A percentile compares a stretch with the other conserved stretches of the same genome.
These are phyloP conservation scores for Grantiella picta DNA, from an alignment of 2,113 vertebrate species.

Conservation along the genomic window DNA sequence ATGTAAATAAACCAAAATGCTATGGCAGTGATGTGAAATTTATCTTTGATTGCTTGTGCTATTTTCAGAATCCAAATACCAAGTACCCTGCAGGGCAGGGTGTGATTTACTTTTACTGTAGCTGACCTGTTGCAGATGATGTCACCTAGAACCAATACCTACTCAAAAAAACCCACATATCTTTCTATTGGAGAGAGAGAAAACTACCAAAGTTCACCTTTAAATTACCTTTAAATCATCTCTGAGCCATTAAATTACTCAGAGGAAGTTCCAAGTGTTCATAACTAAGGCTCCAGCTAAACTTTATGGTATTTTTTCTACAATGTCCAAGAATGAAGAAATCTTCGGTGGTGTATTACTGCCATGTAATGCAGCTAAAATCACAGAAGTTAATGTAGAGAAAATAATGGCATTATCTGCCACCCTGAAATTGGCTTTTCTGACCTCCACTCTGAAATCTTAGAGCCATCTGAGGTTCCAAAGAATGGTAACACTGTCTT, in stretches of 20 bases:
- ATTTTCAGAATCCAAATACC: background rate
- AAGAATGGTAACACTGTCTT: background rate
- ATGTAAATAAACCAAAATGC: background rate
- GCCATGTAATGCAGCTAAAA: background rate
- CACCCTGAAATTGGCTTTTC: background rate
- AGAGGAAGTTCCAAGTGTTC: background rate
- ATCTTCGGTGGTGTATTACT: background rate
- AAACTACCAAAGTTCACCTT: background rate
- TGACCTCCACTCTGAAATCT: background rate
- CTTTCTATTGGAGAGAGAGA: background rate
- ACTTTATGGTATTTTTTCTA: background rate
- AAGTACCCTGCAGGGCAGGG: background rate
- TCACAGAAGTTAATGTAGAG: background rate
- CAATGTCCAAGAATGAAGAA: background rate
- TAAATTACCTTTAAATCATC: too few relatives aligned
- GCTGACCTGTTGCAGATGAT: background rate
- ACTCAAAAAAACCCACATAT: rapidly evolving
- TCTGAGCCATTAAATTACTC: background rate
- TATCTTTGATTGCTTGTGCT: background rate
- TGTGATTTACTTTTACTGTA: background rate
- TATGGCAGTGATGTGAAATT: background rate
- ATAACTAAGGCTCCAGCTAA: background rate
- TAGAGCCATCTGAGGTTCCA: background rate
- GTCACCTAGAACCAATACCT: background rate
- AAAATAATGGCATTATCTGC: background rate